Percentiles rank a stretch among this genome's conserved stretches.
Evolutionary conservation across 1,140 invertebrate genomes (phyloP).

Genomic region (Hylaeus volcanicus): DNA sequence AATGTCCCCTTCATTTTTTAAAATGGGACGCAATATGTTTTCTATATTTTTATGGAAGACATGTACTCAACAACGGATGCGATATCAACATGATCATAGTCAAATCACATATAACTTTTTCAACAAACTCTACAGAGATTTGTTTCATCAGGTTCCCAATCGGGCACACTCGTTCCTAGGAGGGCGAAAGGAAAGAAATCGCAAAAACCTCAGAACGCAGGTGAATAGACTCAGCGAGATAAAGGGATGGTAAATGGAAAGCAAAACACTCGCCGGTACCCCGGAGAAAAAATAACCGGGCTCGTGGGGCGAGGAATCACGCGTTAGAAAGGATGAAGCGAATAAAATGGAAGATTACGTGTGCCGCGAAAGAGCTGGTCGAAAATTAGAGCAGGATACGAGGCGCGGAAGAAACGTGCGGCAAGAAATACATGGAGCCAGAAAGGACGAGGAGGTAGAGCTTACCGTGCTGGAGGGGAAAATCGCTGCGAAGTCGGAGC

Average conservation of each 20-base stretch:
- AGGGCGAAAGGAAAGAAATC: conserved; percentile 3
- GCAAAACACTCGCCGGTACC: conserved; percentile 17
- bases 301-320: background rate
- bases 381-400: conserved; percentile 41
- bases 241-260: conserved; percentile 27
- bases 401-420: conserved; percentile 36
- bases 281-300: background rate
- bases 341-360: conserved; percentile 40
- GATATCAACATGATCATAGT: too few relatives aligned
- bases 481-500: conserved; percentile 22
- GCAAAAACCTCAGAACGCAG: background rate
- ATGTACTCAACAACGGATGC: too few relatives aligned
- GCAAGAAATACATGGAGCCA: conserved; percentile 39
- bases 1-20: too few relatives aligned
- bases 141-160: too few relatives aligned
- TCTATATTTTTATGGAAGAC: too few relatives aligned
- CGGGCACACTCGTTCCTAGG: too few relatives aligned
- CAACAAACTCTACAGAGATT: too few relatives aligned
- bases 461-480: conserved; percentile 15
- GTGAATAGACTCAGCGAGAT: conserved; percentile 15
- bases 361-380: conserved; percentile 29
- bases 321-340: conserved; percentile 31
- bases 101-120: too few relatives aligned
- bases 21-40: too few relatives aligned
- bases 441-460: background rate